Base-by-base conservation (phyloP, 2,113 vertebrate species). In the Sander vitreus region DNA sequence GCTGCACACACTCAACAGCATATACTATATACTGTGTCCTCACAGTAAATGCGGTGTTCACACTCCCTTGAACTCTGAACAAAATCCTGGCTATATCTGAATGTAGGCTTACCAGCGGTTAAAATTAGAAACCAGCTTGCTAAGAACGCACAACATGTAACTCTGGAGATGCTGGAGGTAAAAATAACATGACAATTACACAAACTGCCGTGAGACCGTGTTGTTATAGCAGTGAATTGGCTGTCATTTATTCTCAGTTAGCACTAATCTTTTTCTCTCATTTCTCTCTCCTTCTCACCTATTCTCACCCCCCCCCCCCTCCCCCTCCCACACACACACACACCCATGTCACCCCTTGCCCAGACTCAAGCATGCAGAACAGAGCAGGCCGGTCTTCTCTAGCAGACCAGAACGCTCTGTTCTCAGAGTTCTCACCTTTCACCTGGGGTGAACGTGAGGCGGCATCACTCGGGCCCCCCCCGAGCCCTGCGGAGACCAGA, bases 391-490 rank as follows among this genome's bases (percentile, higher is more conserved):
- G 90, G 90, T 92, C 89, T 76, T 82, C 88, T 91, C 80, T 43
- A 90, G 85, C 91, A 91, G 94, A 93, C 91, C 91, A 88, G 92
- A 94, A 94, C 89, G 48, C 91, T 87, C 86, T 64, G 91, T 94
- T 94, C 94, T 94, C 94, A 94, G 94, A 92, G 90, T 94, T 93
- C 93, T 94, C 94, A 94, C 94, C 94, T 94, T 94, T 94, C 94
- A 93, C 92, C 93, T 83, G 50, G 81, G 88, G 81, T 90, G 85
- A 92, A 90, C 80, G 88, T 84, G 90, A 93, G 91, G 89, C 89
- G 76, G 81, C 85, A 83, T 69, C 72, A 57, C 90, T 81, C 43
- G 71, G 89, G 78, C 70, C 90, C 64, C 89, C 89, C 90, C 73
- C 43, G 25, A 89, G 91, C 84, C 87, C 90, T 51, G n/a, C 66